Base-by-base conservation (phyloP, 1,140 invertebrate species). In the Bombus sylvicola region DNA sequence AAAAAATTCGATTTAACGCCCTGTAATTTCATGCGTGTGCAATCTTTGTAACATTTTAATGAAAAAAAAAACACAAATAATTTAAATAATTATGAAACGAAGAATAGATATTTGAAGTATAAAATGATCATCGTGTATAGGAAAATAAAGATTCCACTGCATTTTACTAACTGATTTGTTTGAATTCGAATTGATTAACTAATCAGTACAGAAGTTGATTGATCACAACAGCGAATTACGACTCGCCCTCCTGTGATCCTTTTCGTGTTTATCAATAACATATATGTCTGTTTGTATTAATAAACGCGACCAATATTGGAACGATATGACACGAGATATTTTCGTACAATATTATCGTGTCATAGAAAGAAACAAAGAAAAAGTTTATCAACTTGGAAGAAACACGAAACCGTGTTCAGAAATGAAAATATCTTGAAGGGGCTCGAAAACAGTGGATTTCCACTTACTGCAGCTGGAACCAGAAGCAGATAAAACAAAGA, bases 111-210 rank as follows among this genome's bases (percentile, higher is more conserved):
- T n/a, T 37, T 37, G 1, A 9, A 10, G 28, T 15, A n/a, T 10
- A 18, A n/a, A 15, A 18, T 39, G 4, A 43, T 10, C 25, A 25
- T 53, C 8, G 6, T 53, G 18, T 53, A 1, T 2, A 69, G 4
- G 4, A 4, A 34, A 31, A 37, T 22, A 18, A 41, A 39, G 28
- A 72, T 6, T 43, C 53, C 22, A 83, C 68, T 3, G 39, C 53
- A 79, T 79, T 62, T 28, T 72, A 85, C 83, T 85, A 85, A 85
- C 83, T 28, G 66, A 43, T 57, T 74, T 81, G 77, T 73, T 47
- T 85, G 75, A 73, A 80, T 64, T 85, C 43, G 53, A 28, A 62
- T 39, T 43, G 28, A 82, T 88, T 87, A 88, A 88, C 64, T 76
- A 77, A 74, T 53, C n/a, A 31, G 34, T 77, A 47, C 12, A 22